These are phyloP conservation scores for Rugalucina vietnamica DNA, from an alignment of 2,888 invertebrate genomes.

Conservation along the genomic window DNA sequence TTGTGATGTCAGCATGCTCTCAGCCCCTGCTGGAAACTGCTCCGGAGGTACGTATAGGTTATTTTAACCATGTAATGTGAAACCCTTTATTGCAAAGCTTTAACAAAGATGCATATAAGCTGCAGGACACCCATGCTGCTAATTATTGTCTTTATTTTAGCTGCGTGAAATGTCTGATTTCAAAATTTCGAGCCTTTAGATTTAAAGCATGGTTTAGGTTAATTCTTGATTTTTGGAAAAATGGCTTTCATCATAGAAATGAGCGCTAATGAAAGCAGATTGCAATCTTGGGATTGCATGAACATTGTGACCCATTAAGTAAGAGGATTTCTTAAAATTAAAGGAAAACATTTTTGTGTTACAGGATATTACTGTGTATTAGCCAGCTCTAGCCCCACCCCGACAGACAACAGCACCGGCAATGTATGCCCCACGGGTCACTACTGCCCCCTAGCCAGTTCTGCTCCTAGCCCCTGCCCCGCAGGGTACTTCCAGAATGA, in stretches of 20 bases:
- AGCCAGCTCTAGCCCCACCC: conserved; percentile 68
- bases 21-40: conserved; percentile 78
- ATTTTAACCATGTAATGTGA: neutral
- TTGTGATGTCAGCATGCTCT: conserved; percentile 77
- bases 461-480: conserved; percentile 68
- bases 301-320: no score
- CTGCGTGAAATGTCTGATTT: no score
- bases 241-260: no score
- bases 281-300: no score
- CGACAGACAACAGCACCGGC: conserved; percentile 77
- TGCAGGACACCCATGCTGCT: no score
- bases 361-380: conserved; percentile 78
- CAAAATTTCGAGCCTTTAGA: no score
- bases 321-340: no score
- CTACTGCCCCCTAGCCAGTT: conserved; percentile 77
- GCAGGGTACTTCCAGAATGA: conserved; percentile 77
- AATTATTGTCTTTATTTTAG: no score
- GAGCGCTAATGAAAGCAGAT: no score
- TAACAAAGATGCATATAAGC: no score
- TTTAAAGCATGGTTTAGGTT: no score
- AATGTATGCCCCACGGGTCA: conserved; percentile 79
- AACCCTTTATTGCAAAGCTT: neutral
- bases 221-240: no score
- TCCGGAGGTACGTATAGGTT: conserved; percentile 74
- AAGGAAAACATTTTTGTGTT: conserved; percentile 21